These are phyloP conservation scores for Neelides folsomi DNA, from an alignment of 2,888 invertebrate species.

Conservation along the genomic window DNA sequence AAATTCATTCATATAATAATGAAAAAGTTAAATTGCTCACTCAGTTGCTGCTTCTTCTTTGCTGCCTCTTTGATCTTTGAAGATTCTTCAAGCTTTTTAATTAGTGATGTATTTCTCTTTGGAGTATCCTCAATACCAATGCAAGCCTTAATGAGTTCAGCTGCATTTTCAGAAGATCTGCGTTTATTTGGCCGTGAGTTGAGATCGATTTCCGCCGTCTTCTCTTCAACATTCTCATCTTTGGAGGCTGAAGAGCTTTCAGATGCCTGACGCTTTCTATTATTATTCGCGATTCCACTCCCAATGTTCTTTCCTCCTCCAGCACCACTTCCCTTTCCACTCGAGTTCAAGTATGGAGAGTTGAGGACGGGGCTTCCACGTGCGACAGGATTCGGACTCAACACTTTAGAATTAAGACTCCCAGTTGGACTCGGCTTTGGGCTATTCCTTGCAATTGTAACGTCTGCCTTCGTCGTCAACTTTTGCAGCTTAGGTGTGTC, in stretches of 20 bases:
- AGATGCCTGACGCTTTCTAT: conserved; percentile 65
- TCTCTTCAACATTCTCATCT: conserved; percentile 43
- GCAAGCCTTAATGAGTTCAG: conserved; percentile 47
- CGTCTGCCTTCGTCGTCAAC: conserved; percentile 19
- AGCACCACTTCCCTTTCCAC: background rate
- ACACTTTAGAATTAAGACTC: conserved; percentile 16
- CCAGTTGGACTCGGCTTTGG: conserved; percentile 33
- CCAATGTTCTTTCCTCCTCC: conserved; percentile 10
- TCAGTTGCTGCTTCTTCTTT: conserved; percentile 17
- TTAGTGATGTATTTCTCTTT: conserved; percentile 28
- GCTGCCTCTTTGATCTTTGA: conserved; percentile 13
- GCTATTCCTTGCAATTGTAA: conserved; percentile 25
- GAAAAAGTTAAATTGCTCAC: conserved; percentile 19
- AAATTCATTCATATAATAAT: too few relatives aligned
- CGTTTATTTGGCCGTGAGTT: conserved; percentile 44
- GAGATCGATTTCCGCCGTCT: conserved; percentile 29
- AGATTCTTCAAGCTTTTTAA: conserved; percentile 28
- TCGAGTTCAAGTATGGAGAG: background rate
- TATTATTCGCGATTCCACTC: conserved; percentile 35
- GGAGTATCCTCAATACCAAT: conserved; percentile 42
- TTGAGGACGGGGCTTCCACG: conserved; percentile 9
- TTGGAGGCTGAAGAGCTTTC: conserved; percentile 56
- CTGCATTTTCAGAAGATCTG: conserved; percentile 50
- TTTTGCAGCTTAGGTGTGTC: conserved; percentile 27
- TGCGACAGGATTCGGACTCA: conserved; percentile 23